phyloP scores from a whole-genome alignment of 2,113 vertebrate genomes.

The Antechinus stuartii region DNA sequence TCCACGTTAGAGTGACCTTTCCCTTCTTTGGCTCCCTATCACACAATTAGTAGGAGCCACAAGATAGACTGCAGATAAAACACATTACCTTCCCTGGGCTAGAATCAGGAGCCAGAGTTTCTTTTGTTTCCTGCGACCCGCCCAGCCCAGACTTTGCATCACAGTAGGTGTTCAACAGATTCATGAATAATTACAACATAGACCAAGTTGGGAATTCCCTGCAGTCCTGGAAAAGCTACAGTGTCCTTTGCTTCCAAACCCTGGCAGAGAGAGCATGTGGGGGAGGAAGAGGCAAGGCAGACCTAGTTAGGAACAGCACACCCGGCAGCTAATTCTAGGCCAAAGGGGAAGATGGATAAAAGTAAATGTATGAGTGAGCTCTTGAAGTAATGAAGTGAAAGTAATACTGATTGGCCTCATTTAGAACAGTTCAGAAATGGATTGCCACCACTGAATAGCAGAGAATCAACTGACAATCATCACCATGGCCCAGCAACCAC shows the following conservation, averaged over 20 bases:
- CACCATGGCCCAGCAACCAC: neutral
- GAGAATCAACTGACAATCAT: constrained; percentile 69
- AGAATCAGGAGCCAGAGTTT: neutral
- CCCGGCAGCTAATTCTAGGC: constrained; percentile 77
- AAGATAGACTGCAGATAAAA: neutral
- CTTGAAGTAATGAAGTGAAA: constrained; percentile 84
- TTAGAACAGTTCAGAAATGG: constrained; percentile 81
- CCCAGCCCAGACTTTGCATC: neutral
- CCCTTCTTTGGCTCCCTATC: neutral
- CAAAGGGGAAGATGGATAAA: constrained; percentile 78
- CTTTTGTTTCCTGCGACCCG: neutral
- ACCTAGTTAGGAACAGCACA: constrained; percentile 56
- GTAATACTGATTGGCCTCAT: constrained; percentile 82
- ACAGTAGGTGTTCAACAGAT: neutral
- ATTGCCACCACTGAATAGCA: constrained; percentile 73
- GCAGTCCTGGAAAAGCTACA: constrained; percentile 38
- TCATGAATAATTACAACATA: neutral
- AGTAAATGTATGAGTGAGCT: constrained; percentile 80
- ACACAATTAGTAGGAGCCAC: neutral
- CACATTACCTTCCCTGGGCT: neutral
- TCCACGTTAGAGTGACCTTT: neutral
- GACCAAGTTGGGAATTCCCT: constrained; percentile 51
- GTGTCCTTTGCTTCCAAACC: constrained; percentile 73
- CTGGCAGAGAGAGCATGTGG: constrained; percentile 50
- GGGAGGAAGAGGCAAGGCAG: neutral